These are phyloP conservation scores for Brachionus calyciflorus DNA, from an alignment of 1,140 invertebrate genomes.

Conservation along the genomic window DNA sequence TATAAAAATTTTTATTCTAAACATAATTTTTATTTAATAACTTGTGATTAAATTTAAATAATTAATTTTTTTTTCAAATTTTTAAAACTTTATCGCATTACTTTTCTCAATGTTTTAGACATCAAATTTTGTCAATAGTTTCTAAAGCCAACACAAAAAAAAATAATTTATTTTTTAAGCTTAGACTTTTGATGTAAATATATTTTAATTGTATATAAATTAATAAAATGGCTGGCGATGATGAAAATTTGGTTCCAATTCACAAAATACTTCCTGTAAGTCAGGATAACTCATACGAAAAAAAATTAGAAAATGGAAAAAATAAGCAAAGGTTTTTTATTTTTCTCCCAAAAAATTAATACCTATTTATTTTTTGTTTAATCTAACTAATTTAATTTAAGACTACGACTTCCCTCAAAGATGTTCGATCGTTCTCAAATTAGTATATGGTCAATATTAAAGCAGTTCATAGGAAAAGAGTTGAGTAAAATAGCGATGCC, in stretches of 20 bases:
- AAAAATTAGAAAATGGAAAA: constrained; percentile 2
- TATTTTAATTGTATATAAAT: too few relatives aligned
- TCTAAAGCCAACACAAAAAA: too few relatives aligned
- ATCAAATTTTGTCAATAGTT: too few relatives aligned
- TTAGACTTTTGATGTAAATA: too few relatives aligned
- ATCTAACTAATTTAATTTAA: constrained; percentile 54
- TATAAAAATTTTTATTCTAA: too few relatives aligned
- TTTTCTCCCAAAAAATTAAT: background rate
- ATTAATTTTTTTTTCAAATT: too few relatives aligned
- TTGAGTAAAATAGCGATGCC: constrained; percentile 96
- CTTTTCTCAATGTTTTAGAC: too few relatives aligned
- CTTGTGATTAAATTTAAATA: too few relatives aligned
- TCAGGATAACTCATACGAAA: background rate
- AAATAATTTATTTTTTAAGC: too few relatives aligned
- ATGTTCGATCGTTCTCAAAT: constrained; percentile 83
- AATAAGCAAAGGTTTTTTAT: background rate
- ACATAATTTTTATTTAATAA: too few relatives aligned
- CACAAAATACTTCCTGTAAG: background rate
- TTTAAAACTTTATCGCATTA: too few relatives aligned
- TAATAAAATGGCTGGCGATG: constrained; percentile 4
- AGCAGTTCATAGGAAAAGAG: constrained; percentile 90
- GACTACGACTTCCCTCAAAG: constrained; percentile 74
- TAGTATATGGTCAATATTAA: constrained; percentile 88
- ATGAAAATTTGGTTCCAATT: background rate
- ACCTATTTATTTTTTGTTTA: background rate